Conservation (phyloP, 1,140 invertebrate genomes). For the Drosophila baimaii region DNA sequence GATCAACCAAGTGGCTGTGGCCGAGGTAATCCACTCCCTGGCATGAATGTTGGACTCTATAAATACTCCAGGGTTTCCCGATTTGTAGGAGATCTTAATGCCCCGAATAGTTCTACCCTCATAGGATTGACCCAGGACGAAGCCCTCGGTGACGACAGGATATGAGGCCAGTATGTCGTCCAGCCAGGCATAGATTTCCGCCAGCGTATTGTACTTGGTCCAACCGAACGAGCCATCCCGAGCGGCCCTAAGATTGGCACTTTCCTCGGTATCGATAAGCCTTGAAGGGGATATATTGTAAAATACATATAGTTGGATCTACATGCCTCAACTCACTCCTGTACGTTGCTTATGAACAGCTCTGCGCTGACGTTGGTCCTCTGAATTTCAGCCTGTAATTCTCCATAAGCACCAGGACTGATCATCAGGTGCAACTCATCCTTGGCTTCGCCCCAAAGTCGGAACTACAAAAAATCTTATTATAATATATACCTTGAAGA, state of each 20-base stretch:
- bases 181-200: conserved; percentile 85
- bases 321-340: conserved; percentile 48
- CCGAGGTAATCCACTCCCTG: conserved; percentile 86
- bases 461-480: conserved; percentile 39
- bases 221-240: conserved; percentile 69
- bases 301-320: neutral
- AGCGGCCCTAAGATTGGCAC: neutral
- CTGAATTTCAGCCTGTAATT: conserved; percentile 28
- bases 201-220: conserved; percentile 83
- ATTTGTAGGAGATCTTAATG: conserved; percentile 87
- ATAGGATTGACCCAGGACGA: conserved; percentile 84
- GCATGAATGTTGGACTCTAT: conserved; percentile 86
- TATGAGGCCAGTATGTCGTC: conserved; percentile 78
- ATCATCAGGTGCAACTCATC: conserved; percentile 65
- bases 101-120: conserved; percentile 87
- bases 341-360: conserved; percentile 63
- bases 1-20: conserved; percentile 86
- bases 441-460: conserved; percentile 53
- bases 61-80: conserved; percentile 85
- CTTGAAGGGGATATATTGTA: conserved; percentile 1
- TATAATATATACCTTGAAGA: neutral
- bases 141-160: conserved; percentile 52
- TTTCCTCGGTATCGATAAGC: conserved; percentile 39
- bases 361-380: conserved; percentile 32
- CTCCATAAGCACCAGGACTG: conserved; percentile 23